Evolutionary conservation across 2,113 vertebrate genomes (phyloP).

Genomic region (Serilophus lunatus): DNA sequence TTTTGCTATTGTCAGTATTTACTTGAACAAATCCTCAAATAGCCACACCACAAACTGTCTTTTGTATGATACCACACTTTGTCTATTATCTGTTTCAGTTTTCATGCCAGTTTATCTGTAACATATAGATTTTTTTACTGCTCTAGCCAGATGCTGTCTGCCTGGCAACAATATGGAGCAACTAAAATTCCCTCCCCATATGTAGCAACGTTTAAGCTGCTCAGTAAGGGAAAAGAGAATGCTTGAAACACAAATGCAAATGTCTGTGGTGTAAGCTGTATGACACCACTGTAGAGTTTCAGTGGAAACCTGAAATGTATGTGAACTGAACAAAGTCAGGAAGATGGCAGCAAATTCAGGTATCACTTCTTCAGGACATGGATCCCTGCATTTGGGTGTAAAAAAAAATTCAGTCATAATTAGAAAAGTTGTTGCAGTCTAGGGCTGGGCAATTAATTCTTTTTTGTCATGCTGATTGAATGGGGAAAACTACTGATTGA

Average conservation of each 20-base stretch:
- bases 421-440: background rate
- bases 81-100: background rate
- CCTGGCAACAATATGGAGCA: background rate
- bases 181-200: background rate
- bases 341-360: background rate
- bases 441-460: background rate
- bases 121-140: background rate
- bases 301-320: background rate
- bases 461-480: background rate
- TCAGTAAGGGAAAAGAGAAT: background rate
- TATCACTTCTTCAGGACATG: background rate
- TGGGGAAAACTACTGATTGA: background rate
- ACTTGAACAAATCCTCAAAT: background rate
- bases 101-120: background rate
- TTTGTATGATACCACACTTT: background rate
- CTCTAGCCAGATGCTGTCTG: background rate
- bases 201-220: background rate
- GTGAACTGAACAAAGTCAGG: background rate
- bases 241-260: background rate
- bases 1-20: constrained; percentile 26
- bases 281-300: background rate
- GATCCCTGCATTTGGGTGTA: background rate
- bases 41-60: background rate
- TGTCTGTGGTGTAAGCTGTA: fast-evolving
- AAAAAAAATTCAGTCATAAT: background rate